Evolutionary conservation across 2,113 vertebrate genomes (phyloP).

Genomic region (Eulacestoma nigropectus): DNA sequence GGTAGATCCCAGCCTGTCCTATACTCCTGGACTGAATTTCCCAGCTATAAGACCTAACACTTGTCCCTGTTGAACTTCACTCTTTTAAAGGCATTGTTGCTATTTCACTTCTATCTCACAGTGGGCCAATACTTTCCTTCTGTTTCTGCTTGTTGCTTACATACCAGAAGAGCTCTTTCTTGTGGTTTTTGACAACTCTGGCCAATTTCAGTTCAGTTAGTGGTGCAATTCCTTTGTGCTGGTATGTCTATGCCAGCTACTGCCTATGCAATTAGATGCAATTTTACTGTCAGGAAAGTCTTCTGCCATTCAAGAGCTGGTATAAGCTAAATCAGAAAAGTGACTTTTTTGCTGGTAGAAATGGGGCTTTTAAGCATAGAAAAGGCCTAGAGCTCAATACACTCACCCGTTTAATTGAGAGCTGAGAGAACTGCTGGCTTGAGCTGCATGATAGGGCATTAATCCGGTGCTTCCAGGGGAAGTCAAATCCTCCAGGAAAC

Average conservation of each 20-base stretch:
- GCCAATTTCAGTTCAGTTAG: neutral
- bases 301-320: neutral
- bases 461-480: constrained; percentile 39
- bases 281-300: neutral
- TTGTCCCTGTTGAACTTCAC: neutral
- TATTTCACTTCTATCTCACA: neutral
- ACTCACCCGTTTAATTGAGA: constrained; percentile 15
- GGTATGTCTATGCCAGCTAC: neutral
- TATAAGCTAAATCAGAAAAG: constrained; percentile 13
- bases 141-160: neutral
- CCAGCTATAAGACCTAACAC: neutral
- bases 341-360: neutral
- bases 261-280: neutral
- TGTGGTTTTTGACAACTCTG: neutral
- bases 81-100: neutral
- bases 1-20: neutral
- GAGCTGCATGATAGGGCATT: neutral
- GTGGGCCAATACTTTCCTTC: neutral
- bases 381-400: constrained; percentile 10
- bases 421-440: neutral
- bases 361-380: neutral
- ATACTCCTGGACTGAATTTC: neutral
- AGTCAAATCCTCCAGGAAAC: constrained; percentile 46
- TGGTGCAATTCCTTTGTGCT: neutral
- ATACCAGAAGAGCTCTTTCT: neutral